Base-by-base conservation (phyloP, 2,888 invertebrate species). In the Lasioglossum leucozonium region DNA sequence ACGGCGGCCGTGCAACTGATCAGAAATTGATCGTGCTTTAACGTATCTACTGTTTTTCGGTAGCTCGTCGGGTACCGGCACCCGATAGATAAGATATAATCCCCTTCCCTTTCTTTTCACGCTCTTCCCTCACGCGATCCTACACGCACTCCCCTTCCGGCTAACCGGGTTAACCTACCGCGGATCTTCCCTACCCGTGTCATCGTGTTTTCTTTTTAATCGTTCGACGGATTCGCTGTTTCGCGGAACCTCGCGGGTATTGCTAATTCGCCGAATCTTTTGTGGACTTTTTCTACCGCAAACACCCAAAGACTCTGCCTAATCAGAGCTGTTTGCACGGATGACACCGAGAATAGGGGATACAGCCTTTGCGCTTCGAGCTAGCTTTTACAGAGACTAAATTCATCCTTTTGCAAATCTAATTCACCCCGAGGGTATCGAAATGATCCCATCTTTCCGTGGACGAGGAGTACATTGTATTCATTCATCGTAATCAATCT, bases 51-150 rank as follows among this genome's bases (percentile, higher is more conserved):
- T 72, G 77, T 74, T 80, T 87, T 89, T 82, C 86, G 84, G 86
- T 84, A 82, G 86, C 73, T 71, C 40, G 78, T 82, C 65, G 55
- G 65, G 78, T 84, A 81, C 76, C 87, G n/a, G 51, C 10, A 51
- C 22, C 51, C 13, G 65, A 37, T 47, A 85, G 92, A 92, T 92
- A 92, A 92, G 91, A 91, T 91, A 90, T 71, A 71, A 77, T 58
- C 62, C 62, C 62, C 62, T 73, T 26, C 72, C 62, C 76, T 73
- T 58, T 16, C 26, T 67, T n/a, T 65, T 3, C n/a, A 3, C n/a
- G 51, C 10, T 51, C 30, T 30, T 42, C 47, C 58, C 30, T 58
- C n/a, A n/a, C n/a, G 5, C 47, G 51, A 44, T 30, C 55, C 26
- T 62, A 62, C 26, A n/a, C 62, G 16, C 62, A 4, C 75, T 42